phyloP scores from a whole-genome alignment of 2,113 vertebrate genomes.

The Calyptomena viridis region DNA sequence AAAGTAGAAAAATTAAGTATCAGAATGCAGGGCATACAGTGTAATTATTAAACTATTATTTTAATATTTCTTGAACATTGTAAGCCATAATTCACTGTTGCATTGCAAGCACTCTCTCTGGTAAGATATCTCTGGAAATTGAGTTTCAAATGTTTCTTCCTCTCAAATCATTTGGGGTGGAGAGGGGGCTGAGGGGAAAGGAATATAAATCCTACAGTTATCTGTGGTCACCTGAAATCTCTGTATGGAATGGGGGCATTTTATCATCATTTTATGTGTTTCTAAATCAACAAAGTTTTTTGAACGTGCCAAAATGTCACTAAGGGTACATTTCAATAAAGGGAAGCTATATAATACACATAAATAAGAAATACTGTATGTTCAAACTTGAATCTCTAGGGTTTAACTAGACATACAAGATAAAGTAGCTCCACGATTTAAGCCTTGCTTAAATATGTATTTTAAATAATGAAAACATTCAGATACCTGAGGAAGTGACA shows the following conservation, averaged over 20 bases:
- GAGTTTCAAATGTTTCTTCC: neutral
- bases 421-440: neutral
- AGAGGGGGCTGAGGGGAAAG: neutral
- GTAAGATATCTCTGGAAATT: neutral
- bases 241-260: neutral
- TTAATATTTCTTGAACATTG: neutral
- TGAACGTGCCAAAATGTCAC: neutral
- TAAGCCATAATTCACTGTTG: neutral
- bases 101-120: neutral
- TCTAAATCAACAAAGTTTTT: neutral
- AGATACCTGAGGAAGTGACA: neutral
- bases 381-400: neutral
- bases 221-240: neutral
- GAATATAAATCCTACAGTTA: neutral
- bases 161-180: neutral
- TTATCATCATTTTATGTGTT: neutral
- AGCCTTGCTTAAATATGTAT: neutral
- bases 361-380: neutral
- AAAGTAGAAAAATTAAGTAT: slow-evolving; percentile 17
- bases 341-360: fast-evolving
- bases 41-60: slow-evolving; percentile 21
- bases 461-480: neutral
- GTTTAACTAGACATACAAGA: fast-evolving
- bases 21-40: neutral
- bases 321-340: neutral